Evolutionary conservation across 2,797 vertebrate species (phyloP).

Genomic region (Erpetoichthys calabaricus): DNA sequence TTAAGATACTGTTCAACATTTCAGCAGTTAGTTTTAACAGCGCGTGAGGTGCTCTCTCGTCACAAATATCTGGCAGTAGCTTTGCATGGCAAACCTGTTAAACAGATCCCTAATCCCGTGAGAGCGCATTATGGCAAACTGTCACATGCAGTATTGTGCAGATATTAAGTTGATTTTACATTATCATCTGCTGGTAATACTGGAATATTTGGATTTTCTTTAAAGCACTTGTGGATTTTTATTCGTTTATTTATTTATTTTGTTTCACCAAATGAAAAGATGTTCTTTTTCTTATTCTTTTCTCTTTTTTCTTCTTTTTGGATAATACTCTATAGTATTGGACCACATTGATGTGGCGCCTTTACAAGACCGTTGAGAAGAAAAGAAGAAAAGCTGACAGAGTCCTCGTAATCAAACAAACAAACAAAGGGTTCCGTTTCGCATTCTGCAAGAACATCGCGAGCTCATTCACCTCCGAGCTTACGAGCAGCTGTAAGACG

Average conservation of each 20-base stretch:
- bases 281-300: too few species aligned
- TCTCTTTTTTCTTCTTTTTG: constrained; percentile 17
- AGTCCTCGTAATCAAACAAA: constrained; percentile 41
- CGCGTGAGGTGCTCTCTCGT: constrained; percentile 23
- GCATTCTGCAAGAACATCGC: constrained; percentile 45
- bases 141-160: constrained; percentile 55
- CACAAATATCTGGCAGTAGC: constrained; percentile 67
- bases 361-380: constrained; percentile 28
- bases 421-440: constrained; percentile 46
- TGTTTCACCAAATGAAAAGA: neutral
- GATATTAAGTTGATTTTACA: constrained; percentile 70
- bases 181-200: constrained; percentile 67
- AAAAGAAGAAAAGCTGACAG: constrained; percentile 32
- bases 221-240: constrained; percentile 30
- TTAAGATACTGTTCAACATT: too few species aligned
- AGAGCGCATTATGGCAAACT: constrained; percentile 60
- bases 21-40: too few species aligned
- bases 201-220: constrained; percentile 58
- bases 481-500: constrained; percentile 22
- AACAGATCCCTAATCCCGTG: constrained; percentile 60
- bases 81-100: constrained; percentile 67
- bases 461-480: constrained; percentile 16
- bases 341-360: constrained; percentile 37
- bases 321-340: constrained; percentile 39
- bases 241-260: constrained; percentile 20